Percentiles rank a stretch among this genome's conserved stretches.
These are phyloP conservation scores for Oryzias sinensis DNA, from an alignment of 2,797 vertebrate species.

Conservation along the genomic window DNA sequence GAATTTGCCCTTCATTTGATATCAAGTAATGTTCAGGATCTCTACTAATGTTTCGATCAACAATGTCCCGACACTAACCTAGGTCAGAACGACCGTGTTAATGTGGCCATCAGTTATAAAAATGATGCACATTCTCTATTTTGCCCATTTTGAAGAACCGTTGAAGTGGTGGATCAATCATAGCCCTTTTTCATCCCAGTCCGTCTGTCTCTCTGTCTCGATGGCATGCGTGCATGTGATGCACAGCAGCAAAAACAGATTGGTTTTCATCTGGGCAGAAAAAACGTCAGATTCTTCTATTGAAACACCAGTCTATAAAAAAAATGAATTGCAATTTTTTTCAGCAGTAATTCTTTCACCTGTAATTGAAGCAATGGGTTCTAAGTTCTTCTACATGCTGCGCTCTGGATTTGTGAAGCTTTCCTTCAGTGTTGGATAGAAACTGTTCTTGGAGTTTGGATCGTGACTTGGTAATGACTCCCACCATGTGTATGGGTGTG, in stretches of 20 bases:
- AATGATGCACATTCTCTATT: constrained; percentile 2
- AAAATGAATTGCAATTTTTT: constrained; percentile 11
- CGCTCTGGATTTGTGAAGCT: constrained; percentile 40
- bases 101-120: constrained; percentile 14
- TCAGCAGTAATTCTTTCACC: constrained; percentile 12
- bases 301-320: constrained; percentile 37
- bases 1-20: constrained; percentile 6
- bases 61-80: not conserved
- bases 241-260: constrained; percentile 51
- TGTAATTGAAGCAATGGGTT: constrained; percentile 11
- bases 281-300: constrained; percentile 53
- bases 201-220: constrained; percentile 38
- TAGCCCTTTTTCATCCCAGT: constrained; percentile 16
- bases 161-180: constrained; percentile 33
- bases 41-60: constrained; percentile 2
- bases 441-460: constrained; percentile 57
- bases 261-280: constrained; percentile 63
- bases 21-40: not conserved
- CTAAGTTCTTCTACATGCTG: constrained; percentile 23
- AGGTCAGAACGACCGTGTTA: not conserved
- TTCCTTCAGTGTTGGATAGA: constrained; percentile 45
- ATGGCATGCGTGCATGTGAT: constrained; percentile 27
- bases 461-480: constrained; percentile 63
- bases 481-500: constrained; percentile 44
- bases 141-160: constrained; percentile 34